Base-by-base conservation (phyloP, 1,140 invertebrate genomes). In the Hyles euphorbiae region DNA sequence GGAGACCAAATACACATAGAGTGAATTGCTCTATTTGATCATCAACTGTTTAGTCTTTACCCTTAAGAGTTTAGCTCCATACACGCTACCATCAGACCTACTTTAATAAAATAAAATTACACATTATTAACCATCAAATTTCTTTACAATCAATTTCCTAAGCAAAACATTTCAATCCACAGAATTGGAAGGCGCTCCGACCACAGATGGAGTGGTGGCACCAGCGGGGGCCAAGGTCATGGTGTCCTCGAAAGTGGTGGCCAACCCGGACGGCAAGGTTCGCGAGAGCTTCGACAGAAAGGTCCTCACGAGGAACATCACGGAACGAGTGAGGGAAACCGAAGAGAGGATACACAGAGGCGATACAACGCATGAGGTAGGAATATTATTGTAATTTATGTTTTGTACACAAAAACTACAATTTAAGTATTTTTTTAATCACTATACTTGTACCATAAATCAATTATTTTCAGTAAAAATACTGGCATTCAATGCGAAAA, bases 281-380 rank as follows among this genome's bases (percentile, higher is more conserved):
- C 92, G 95, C 49, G 95, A 96, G 82, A 93, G 94, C 49, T 94
- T 93, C 66, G 95, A 97, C 73, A 94, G 92, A 50, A 92, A 93
- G 10, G 92, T 96, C 8, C 93, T 95, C 61, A 96, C 94, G 11
- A 91, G 95, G 34, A 95, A 97, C 81, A 93, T 97, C 69, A 94
- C 93, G 48, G 95, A 97, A 71, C 93, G 96, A 70, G 91, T 93
- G 10, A 88, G 93, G 40, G 95, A 96, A 81, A 95, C 94, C 0
- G 95, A 97, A 83, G 94, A 96, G 89, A 91, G 94, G 32, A 92
- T 93, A 72, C 94, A 96, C 76, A 85, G 93, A 49, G 95, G 95
- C 10, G 94, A 96, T 73, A 94, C 96, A 67, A 94, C 94, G 11
- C 95, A 96, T 78, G 93, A 96, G 90, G 96, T 96, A 76, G 92